Evolutionary conservation across 1,140 invertebrate species (phyloP), one percentile per base, ranked within the genome.

Genomic region (Drosophila elegans): DNA sequence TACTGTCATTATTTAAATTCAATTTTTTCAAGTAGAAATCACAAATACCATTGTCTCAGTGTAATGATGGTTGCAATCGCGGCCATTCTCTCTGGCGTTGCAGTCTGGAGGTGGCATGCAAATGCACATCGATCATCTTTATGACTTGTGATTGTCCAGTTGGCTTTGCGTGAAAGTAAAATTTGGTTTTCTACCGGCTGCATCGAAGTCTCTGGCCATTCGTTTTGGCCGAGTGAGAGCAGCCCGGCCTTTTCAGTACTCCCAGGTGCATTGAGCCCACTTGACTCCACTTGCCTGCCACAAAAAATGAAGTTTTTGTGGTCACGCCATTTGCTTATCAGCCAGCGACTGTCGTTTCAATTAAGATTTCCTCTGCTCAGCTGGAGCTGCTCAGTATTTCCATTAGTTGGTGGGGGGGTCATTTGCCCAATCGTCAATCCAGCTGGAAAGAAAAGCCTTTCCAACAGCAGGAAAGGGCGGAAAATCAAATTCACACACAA

Each of bases 101-200:
- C 71, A 54, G 49, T 53, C 34, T 66, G 51, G 38, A 61, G 45
- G 66, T 71, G 68, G 82, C 68, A 88, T 88, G 84, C 80, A 88
- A 82, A 88, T 88, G 83, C 84, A 88, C 83, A 88, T 88, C 83
- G 84, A 88, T 88, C 83, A 86, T 83, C 67, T 80, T 80, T 68
- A 69, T 89, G 83, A 74, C 76, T 82, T 78, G 74, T 49, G 60
- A 78, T 86, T 86, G 78, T 81, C 60, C 74, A 79, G 63, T 84
- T 84, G 80, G 55, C 60, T 66, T 62, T 71, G 49, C 60, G 84
- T 84, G 85, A 88, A 88, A 88, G 84, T 88, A 88, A 89, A 88
- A 88, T 88, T 86, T 76, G 60, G 83, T 88, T 82, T 74, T 67
- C 61, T 63, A 77, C 68, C 79, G 69, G 72, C 59, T 75, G 62